Percentiles rank a stretch among this genome's conserved stretches.
phyloP scores from a whole-genome alignment of 1,140 invertebrate genomes.

The Teleogryllus occipitalis region DNA sequence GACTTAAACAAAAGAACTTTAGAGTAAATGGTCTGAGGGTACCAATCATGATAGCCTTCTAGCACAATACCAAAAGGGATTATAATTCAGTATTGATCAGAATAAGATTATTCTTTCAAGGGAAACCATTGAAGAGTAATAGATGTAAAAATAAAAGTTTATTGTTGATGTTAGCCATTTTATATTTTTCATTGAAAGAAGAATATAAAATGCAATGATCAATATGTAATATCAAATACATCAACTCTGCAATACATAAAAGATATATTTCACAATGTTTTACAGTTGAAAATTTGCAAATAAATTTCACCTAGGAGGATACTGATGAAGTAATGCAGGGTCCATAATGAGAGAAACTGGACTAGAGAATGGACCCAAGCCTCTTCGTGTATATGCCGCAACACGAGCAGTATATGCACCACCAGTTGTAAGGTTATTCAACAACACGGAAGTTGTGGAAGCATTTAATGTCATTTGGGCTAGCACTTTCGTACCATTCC shows the following conservation, averaged over 20 bases:
- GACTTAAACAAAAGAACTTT: too few relatives aligned
- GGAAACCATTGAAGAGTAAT: neutral
- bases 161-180: neutral
- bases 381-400: constrained; percentile 60
- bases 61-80: too few relatives aligned
- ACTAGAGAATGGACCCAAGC: constrained; percentile 57
- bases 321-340: constrained; percentile 31
- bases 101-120: too few relatives aligned
- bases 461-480: constrained; percentile 65
- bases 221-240: too few relatives aligned
- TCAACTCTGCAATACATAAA: too few relatives aligned
- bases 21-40: too few relatives aligned
- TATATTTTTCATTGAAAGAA: too few relatives aligned
- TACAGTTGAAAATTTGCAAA: neutral
- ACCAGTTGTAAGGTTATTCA: constrained; percentile 64
- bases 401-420: constrained; percentile 62
- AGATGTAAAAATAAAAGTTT: neutral
- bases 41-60: too few relatives aligned
- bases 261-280: neutral
- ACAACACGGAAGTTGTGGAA: constrained; percentile 57
- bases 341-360: constrained; percentile 53
- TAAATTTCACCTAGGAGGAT: constrained; percentile 16
- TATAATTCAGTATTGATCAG: too few relatives aligned
- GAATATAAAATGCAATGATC: too few relatives aligned
- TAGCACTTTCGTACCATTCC: constrained; percentile 51